Percentiles rank a stretch among this genome's conserved stretches.
Conservation (phyloP, 1,140 invertebrate species). For the Zaprionus capensis region DNA sequence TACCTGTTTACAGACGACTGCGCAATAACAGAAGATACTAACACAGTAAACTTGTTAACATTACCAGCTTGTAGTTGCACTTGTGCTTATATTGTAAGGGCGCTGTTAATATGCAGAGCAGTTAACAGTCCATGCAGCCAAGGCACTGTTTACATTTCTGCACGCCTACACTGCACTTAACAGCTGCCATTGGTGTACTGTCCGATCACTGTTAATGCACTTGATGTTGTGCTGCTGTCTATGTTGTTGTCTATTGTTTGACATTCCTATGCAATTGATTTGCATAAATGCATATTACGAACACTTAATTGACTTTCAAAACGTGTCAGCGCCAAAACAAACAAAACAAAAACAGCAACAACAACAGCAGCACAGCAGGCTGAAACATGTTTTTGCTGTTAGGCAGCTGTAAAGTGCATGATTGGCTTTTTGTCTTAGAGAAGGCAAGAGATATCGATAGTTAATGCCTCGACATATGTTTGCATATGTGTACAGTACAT, state of each 20-base stretch:
- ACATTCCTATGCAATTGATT: slow-evolving; percentile 48
- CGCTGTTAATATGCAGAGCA: no score
- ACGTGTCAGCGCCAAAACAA: slow-evolving; percentile 55
- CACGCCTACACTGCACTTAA: neutral
- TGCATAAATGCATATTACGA: slow-evolving; percentile 75
- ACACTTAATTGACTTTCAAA: slow-evolving; percentile 77
- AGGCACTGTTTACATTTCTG: no score
- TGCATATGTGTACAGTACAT: neutral
- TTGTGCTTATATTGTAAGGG: no score
- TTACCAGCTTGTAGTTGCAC: no score
- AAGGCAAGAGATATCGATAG: neutral
- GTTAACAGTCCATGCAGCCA: no score
- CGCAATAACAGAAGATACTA: no score
- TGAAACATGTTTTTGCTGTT: slow-evolving; percentile 62
- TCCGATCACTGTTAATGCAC: slow-evolving; percentile 1
- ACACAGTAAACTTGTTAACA: no score
- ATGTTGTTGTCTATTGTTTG: slow-evolving; percentile 21
- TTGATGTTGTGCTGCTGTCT: slow-evolving; percentile 9
- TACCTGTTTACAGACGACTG: no score
- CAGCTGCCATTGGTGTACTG: neutral
- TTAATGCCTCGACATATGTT: slow-evolving; percentile 17
- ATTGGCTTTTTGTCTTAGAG: slow-evolving; percentile 48
- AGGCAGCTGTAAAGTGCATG: slow-evolving; percentile 58
- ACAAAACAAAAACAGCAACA: slow-evolving; percentile 25
- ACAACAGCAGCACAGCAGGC: neutral